Conservation (phyloP, 2,888 invertebrate species). For the Pilophorus perplexus region DNA sequence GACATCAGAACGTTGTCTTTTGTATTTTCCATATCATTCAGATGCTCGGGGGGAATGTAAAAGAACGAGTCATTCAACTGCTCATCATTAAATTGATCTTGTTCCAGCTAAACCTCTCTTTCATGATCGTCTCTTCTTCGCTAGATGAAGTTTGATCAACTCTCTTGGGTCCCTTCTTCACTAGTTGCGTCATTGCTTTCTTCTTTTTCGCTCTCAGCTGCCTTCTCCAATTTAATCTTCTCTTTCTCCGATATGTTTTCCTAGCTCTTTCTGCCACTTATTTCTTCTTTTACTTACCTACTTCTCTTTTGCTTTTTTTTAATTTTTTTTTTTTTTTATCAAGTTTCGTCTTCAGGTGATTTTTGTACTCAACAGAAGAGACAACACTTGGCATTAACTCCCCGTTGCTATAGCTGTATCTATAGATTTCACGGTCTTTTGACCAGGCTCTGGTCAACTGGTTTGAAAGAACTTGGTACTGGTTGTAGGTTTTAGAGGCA, state of each 20-base stretch:
- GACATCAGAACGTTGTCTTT: neutral
- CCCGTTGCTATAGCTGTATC: constrained; percentile 19
- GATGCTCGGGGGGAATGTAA: no score
- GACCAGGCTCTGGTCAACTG: constrained; percentile 16
- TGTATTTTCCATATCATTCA: no score
- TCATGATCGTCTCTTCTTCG: constrained; percentile 14
- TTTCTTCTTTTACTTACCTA: no score
- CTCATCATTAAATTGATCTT: constrained; percentile 4
- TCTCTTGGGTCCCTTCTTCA: constrained; percentile 30
- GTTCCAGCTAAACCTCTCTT: constrained; percentile 7
- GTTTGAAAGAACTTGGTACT: constrained; percentile 32
- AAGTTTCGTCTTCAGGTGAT: constrained; percentile 28
- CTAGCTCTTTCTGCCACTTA: constrained; percentile 19
- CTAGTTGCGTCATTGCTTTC: constrained; percentile 18
- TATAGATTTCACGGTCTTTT: constrained; percentile 20
- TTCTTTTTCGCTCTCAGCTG: constrained; percentile 37
- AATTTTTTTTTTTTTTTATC: constrained; percentile 24
- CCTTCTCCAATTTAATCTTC: constrained; percentile 9
- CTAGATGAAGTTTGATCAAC: constrained; percentile 11
- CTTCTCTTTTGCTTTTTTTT: constrained; percentile 18
- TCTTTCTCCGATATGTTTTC: constrained; percentile 30
- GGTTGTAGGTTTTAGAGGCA: constrained; percentile 20
- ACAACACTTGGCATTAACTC: constrained; percentile 27
- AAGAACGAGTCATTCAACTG: no score
- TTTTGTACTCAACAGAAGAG: no score